Percentiles rank a stretch among this genome's conserved stretches.
phyloP scores from a whole-genome alignment of 2,797 vertebrate genomes.

The Buceros bicornis region DNA sequence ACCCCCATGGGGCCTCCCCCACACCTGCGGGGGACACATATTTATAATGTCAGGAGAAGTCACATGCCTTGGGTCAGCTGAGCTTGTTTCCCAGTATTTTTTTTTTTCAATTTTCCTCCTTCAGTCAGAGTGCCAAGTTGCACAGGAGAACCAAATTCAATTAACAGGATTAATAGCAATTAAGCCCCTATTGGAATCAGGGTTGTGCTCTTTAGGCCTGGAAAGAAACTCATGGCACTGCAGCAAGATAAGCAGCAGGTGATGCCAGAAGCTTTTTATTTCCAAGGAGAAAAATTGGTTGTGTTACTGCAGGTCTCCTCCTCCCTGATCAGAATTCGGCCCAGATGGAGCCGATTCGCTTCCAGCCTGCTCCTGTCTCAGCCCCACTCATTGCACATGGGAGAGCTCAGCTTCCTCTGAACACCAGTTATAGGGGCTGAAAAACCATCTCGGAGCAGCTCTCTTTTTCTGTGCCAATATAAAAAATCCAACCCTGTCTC shows the following conservation, averaged over 20 bases:
- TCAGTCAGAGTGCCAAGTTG: not conserved
- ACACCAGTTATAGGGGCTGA: not conserved
- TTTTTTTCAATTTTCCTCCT: not conserved
- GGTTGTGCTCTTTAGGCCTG: conserved; percentile 34
- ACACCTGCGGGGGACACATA: fast-evolving
- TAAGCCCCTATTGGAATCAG: conserved; percentile 20
- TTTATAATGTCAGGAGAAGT: not conserved
- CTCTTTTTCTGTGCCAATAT: not conserved
- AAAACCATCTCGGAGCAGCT: not conserved
- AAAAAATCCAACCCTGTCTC: not conserved
- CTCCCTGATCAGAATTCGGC: not conserved
- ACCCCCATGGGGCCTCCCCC: too few relatives aligned
- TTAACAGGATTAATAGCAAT: conserved; percentile 59
- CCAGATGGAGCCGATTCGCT: not conserved
- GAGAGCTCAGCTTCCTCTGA: not conserved
- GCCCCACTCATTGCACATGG: not conserved
- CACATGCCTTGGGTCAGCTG: not conserved
- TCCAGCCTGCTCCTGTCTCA: not conserved
- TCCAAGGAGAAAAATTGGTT: conserved; percentile 17
- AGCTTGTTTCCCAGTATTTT: not conserved
- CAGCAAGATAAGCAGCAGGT: conserved; percentile 53
- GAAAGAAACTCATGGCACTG: conserved; percentile 9
- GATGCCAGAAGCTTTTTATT: conserved; percentile 47
- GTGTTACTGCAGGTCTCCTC: not conserved
- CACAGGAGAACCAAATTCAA: conserved; percentile 50